Base-by-base conservation (phyloP, 2,797 vertebrate species). In the Tamandua tetradactyla region DNA sequence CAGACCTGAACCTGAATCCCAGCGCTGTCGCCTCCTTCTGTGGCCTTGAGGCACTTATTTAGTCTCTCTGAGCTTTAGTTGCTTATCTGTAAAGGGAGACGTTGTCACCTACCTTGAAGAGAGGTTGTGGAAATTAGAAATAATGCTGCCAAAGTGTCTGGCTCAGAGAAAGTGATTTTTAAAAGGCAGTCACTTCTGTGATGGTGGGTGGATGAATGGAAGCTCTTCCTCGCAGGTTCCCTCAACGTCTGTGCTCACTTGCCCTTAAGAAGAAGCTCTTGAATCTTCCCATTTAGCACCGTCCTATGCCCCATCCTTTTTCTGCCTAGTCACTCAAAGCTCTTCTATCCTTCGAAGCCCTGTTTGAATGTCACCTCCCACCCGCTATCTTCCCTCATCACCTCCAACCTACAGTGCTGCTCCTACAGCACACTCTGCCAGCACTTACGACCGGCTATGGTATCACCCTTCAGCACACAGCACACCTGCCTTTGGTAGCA, bases 241-340 rank as follows among this genome's bases (percentile, higher is more conserved):
- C 27, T 47, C 17, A 32, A 75, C n/a, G 27, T 23, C 64, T 27
- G 0, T 1, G 7, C 4, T 44, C 68, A 30, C 55, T 7, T 0
- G 0, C 14, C 27, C 79, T 18, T n/a, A n/a, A n/a, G n/a, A n/a
- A n/a, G n/a, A n/a, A n/a, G n/a, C n/a, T n/a, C n/a, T n/a, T 18
- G n/a, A n/a, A 52, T 18, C 37, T 32, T 7, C 44, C 55, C 79
- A 59, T 18, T 64, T 55, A 20, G n/a, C 22, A 11, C 32, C 59
- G 55, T 44, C 61, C 89, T 37, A 8, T 27, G 55, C 71, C 61
- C 27, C 35, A 42, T 81, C 40, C 57, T 22, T 3, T 15, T 59
- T 47, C 52, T 40, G 11, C 52, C 40, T 47, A 7, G 35, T 82
- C 42, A 35, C 52, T 72, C 49, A 42, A 91, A 86, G 44, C 30